Base-by-base conservation (phyloP, 2,113 vertebrate genomes). In the Girardinichthys multiradiatus region DNA sequence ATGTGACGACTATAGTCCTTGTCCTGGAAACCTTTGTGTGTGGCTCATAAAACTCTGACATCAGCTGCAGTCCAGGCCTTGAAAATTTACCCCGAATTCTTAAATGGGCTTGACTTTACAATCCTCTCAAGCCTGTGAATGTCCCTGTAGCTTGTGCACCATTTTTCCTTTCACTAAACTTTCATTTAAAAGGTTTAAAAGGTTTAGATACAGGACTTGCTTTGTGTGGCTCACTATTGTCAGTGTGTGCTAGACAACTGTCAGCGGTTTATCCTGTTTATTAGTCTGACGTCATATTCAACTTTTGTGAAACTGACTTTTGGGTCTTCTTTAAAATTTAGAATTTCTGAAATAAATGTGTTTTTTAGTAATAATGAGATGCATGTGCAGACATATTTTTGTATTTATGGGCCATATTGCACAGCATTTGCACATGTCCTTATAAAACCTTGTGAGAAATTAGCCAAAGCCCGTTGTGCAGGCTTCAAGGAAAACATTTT, bases 401-500 rank as follows among this genome's bases (percentile, higher is more conserved):
- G 1, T 28, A 45, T 65, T 66, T 29, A n/a, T 35, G 19, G 27
- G 2, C 64, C 2, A 21, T 48, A 11, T 17, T 48, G 45, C 45
- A 1, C 19, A 48, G 19, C 45, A 21, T 21, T 9, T 7, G 7
- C 48, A 51, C 48, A 24, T 27, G 13, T 13, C 2, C 39, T 57
- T 33, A 15, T 29, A 48, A 45, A 54, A 33, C 21, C 19, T n/a
- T 4, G 13, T 45, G 12, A 37, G 26, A 45, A 51, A 82, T 68
- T 33, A 51, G 48, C 30, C 26, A 51, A 59, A 57, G 12, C 3
- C 26, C 70, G 68, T n/a, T 19, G 59, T 62, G 60, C 8, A 70
- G 76, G 33, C 54, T 85, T 64, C 10, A 69, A 78, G 76, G 35
- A 62, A 80, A 65, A 14, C 31, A 6, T 2, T 0, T 14, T 9